Base-by-base conservation (phyloP, 2,113 vertebrate genomes). In the Campylomormyrus tamandua region DNA sequence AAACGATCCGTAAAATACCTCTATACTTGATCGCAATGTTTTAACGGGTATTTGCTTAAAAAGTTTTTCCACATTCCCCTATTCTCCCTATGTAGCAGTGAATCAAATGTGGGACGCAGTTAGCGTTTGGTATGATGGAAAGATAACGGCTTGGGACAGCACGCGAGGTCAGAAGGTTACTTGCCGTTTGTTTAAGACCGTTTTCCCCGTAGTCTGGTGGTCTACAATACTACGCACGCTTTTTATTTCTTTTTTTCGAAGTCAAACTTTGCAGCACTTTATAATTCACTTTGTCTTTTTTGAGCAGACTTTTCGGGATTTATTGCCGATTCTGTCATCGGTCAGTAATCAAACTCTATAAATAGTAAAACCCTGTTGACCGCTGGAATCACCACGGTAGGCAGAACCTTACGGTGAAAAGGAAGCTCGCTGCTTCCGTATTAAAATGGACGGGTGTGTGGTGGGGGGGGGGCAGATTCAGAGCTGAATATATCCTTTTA, bases 341-440 rank as follows among this genome's bases (percentile, higher is more conserved):
- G 56, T 42, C 58, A 88, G 90, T 77, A 90, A 90, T 91, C 83
- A 77, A 27, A 27, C 11, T 83, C 89, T 94, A 92, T 92, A 88
- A 89, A 92, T 94, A 94, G 92, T 89, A 88, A 19, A 91, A 89
- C 91, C 50, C 90, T 91, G 94, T 90, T 92, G 92, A 92, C 80
- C 87, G 89, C 91, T 94, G 92, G 92, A 66, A 93, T 93, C 86
- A 48, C 35, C 83, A 39, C 39, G 58, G 87, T 90, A 70, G 91
- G 89, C 90, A 88, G 92, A 89, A 92, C 91, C 90, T 21, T 89
- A 62, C 27, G 19, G 85, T 89, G 62, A 92, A 93, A 92, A 91
- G 94, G 94, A 92, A 94, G 93, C 87, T 89, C 91, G 90, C 83
- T 35, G 91, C 93, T 95, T 94, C 93, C 91, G 94, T 70, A 89